Percentiles rank a stretch among this genome's conserved stretches.
Evolutionary conservation across 37 sponge, comb jelly and placozoan genomes (phyloP).

Genomic region (Aplysina aerophoba): DNA sequence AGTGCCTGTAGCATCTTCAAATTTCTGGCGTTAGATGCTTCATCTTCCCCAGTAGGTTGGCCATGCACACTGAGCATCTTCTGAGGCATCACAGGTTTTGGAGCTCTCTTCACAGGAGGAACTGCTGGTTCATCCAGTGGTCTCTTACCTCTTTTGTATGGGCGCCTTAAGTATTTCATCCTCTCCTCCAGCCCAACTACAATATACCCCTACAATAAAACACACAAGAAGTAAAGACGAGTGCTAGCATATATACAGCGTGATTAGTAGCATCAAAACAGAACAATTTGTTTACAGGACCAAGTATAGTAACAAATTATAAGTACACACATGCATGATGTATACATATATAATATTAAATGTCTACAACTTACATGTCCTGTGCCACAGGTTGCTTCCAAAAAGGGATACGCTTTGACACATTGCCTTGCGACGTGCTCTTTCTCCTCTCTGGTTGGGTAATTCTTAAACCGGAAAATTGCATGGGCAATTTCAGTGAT

Average conservation of each 20-base stretch:
- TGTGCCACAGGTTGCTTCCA: conserved; percentile 13
- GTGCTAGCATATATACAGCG: too few species aligned
- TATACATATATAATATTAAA: too few species aligned
- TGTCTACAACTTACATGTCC: not conserved
- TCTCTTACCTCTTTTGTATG: not conserved
- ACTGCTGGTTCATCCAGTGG: not conserved
- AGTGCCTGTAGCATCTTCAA: not conserved
- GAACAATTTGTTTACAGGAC: too few species aligned
- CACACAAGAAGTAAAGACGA: too few species aligned
- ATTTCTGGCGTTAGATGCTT: not conserved
- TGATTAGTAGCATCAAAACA: too few species aligned
- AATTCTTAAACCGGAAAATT: not conserved
- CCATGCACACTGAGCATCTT: not conserved
- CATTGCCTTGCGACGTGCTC: conserved; percentile 23
- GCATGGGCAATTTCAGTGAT: not conserved
- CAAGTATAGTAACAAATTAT: too few species aligned
- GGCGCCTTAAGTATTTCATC: not conserved
- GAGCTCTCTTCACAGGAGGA: not conserved
- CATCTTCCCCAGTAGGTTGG: not conserved
- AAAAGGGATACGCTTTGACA: not conserved
- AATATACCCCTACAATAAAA: not conserved
- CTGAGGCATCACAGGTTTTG: not conserved
- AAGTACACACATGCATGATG: too few species aligned
- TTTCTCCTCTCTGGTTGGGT: conserved; percentile 22
- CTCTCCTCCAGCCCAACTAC: too few species aligned